Evolutionary conservation across 2,797 vertebrate species (phyloP), one percentile per base, ranked within the genome.

Genomic region (Eospalax fontanierii): DNA sequence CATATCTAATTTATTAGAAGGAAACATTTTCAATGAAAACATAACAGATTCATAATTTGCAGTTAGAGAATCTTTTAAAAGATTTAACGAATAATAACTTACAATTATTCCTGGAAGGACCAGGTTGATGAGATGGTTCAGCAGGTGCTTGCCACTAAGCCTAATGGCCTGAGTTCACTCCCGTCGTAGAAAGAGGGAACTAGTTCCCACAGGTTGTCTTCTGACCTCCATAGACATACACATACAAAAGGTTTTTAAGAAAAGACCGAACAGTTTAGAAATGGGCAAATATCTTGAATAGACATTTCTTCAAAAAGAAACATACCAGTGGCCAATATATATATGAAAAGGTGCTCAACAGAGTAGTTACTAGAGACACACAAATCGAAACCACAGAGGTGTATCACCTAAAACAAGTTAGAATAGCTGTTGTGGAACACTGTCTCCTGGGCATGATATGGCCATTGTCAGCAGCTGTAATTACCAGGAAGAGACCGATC

Each of bases 231-330:
- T n/a, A 35, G 54, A 21, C 2, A 28, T 35, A n/a, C 33, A 4
- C 22, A 8, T 43, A 14, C 7, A 68, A n/a, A 15, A 21, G 16
- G 6, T 30, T 63, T 81, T 75, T 28, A 70, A 30, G 22, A 91
- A 79, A 83, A 93, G 28, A 78, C 66, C 57, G 24, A 94, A n/a
- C n/a, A 65, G 10, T 61, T n/a, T 88, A 21, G 83, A 92, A 95
- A 74, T 83, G 43, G 19, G 19, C 61, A 71, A 54, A 86, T 57
- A 40, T 82, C 30, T 82, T 90, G 6, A 87, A 50, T 91, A 91
- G 38, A n/a, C n/a, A 94, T 54, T 35, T 93, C 43, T 88, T 78
- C 12, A 78, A 26, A 91, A 40, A 87, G 28, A 19, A 50, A 59
- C 15, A 35, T 35, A 74, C 71, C 70, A 73, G 71, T 89, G 28